Conservation (phyloP, 2,888 invertebrate species). For the Hemistola chrysoprasaria region DNA sequence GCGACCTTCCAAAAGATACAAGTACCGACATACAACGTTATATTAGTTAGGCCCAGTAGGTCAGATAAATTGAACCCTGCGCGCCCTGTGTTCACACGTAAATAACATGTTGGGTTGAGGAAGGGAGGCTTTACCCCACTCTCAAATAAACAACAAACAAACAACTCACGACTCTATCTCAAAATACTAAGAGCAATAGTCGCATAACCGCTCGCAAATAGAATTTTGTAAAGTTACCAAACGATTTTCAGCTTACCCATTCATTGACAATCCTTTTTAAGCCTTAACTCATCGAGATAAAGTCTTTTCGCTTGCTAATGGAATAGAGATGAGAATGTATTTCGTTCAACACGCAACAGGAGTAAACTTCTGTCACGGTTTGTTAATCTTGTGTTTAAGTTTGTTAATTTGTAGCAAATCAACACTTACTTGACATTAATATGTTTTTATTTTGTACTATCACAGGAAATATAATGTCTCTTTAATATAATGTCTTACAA, state of each 20-base stretch:
- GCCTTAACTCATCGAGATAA: slow-evolving; percentile 39
- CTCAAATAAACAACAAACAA: slow-evolving; percentile 5
- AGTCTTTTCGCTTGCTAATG: slow-evolving; percentile 22
- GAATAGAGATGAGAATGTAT: slow-evolving; percentile 59
- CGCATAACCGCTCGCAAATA: not conserved
- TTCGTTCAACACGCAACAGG: slow-evolving; percentile 72
- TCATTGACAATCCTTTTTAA: slow-evolving; percentile 20
- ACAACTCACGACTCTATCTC: slow-evolving; percentile 10
- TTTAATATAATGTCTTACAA: too few relatives aligned
- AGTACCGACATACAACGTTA: slow-evolving; percentile 59
- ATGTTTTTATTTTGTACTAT: too few relatives aligned
- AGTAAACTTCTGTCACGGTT: slow-evolving; percentile 74
- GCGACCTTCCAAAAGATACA: slow-evolving; percentile 50
- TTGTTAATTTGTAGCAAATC: slow-evolving; percentile 47
- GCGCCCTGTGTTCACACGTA: slow-evolving; percentile 80
- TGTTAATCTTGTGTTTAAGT: slow-evolving; percentile 69
- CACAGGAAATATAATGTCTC: too few relatives aligned
- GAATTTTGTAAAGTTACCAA: slow-evolving; percentile 17
- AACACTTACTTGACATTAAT: slow-evolving; percentile 9
- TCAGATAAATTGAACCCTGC: slow-evolving; percentile 81
- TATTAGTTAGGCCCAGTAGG: slow-evolving; percentile 80
- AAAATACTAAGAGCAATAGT: not conserved
- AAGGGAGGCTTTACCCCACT: slow-evolving; percentile 53
- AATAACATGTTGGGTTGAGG: slow-evolving; percentile 79
- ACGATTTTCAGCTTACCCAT: slow-evolving; percentile 27